Percentiles rank a stretch among this genome's conserved stretches.
These are phyloP conservation scores for Macquaria ambigua DNA, from an alignment of 2,113 vertebrate species.

Conservation along the genomic window DNA sequence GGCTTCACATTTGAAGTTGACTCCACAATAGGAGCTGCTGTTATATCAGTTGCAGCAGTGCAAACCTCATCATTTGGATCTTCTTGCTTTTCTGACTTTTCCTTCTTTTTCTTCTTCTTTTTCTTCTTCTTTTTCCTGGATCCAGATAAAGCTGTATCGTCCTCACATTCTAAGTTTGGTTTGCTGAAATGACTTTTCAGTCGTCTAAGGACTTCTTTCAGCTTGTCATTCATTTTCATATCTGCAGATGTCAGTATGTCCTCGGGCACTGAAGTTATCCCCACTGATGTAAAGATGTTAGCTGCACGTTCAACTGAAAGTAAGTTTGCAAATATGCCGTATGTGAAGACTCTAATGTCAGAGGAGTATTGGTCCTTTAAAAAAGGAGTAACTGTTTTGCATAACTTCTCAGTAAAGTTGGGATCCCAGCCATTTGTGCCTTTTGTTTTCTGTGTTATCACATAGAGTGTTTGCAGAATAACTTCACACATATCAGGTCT, in stretches of 20 bases:
- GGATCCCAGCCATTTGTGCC: conserved; percentile 30
- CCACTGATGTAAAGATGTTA: conserved; percentile 23
- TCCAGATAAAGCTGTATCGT: neutral
- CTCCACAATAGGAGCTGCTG: neutral
- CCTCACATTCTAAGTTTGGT: conserved; percentile 13
- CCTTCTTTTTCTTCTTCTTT: conserved; percentile 20
- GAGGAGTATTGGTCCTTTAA: neutral
- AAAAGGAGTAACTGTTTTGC: conserved; percentile 50
- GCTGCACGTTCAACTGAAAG: conserved; percentile 17
- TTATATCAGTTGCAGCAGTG: neutral
- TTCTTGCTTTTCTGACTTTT: conserved; percentile 28
- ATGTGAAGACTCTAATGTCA: conserved; percentile 10
- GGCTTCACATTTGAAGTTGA: conserved; percentile 23
- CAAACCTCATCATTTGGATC: neutral
- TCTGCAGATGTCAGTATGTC: conserved; percentile 51
- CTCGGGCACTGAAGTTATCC: conserved; percentile 67
- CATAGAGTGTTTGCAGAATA: conserved; percentile 50
- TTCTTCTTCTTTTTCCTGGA: conserved; percentile 65
- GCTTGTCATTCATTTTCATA: conserved; percentile 44
- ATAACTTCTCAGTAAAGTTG: conserved; percentile 40
- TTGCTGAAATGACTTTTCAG: conserved; percentile 37
- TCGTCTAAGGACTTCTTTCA: conserved; percentile 63
- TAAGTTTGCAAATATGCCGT: conserved; percentile 59
- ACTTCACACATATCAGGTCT: fast-evolving
- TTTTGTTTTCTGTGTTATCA: conserved; percentile 69